These are phyloP conservation scores for Dusona sp. DNA, from an alignment of 2,888 invertebrate species.

Conservation along the genomic window DNA sequence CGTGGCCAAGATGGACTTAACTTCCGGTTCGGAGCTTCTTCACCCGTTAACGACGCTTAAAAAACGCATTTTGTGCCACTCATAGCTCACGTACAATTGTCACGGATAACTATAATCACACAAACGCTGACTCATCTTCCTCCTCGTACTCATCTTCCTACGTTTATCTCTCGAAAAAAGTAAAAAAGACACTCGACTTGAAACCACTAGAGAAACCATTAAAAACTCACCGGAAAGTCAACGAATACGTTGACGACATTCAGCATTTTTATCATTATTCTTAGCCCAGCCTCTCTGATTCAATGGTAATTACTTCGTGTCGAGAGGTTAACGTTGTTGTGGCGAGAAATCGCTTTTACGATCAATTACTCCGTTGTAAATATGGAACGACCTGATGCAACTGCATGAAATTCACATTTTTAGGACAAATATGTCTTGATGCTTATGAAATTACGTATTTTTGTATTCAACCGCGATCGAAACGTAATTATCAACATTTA, in stretches of 20 bases:
- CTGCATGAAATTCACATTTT: neutral
- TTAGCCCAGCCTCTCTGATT: neutral
- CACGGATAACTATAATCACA: constrained; percentile 36
- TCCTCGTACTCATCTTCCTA: constrained; percentile 48
- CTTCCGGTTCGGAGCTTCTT: constrained; percentile 52
- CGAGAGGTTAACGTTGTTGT: neutral
- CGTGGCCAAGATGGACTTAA: constrained; percentile 8
- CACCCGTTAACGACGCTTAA: constrained; percentile 21
- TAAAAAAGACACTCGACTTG: constrained; percentile 35
- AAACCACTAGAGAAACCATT: neutral
- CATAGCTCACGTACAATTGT: constrained; percentile 20
- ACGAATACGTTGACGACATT: constrained; percentile 11
- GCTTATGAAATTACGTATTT: neutral
- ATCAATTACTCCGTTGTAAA: constrained; percentile 1
- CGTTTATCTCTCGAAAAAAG: constrained; percentile 29
- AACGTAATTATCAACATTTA: neutral
- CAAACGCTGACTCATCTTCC: constrained; percentile 41
- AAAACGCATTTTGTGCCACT: constrained; percentile 45
- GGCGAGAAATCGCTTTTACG: neutral
- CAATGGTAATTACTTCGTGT: no score
- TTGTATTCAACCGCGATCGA: neutral
- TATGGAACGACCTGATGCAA: neutral
- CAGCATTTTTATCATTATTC: neutral
- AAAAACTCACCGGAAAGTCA: neutral
- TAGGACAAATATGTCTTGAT: neutral